Evolutionary conservation across 1,140 invertebrate species (phyloP).

Genomic region (Temnothorax longispinosus): DNA sequence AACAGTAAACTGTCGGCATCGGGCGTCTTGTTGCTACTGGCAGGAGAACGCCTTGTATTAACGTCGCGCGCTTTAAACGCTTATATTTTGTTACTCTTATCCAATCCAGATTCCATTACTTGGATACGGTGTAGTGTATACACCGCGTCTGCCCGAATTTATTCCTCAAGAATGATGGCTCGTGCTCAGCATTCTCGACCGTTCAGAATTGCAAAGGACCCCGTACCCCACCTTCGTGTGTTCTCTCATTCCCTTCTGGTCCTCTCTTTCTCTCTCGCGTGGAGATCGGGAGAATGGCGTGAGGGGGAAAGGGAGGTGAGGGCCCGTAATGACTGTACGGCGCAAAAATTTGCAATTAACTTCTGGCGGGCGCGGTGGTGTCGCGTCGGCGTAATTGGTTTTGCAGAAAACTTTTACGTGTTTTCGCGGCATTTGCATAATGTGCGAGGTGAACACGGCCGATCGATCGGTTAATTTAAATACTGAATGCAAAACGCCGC

Average conservation of each 20-base stretch:
- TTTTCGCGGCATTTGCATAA: conserved; percentile 84
- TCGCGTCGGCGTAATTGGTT: conserved; percentile 83
- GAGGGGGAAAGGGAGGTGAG: neutral
- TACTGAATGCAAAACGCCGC: conserved; percentile 78
- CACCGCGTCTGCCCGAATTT: conserved; percentile 63
- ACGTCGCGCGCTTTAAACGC: conserved; percentile 61
- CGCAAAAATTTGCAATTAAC: conserved; percentile 79
- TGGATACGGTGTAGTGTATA: conserved; percentile 63
- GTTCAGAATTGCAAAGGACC: conserved; percentile 59
- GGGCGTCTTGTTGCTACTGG: conserved; percentile 47
- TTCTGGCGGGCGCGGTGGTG: conserved; percentile 69
- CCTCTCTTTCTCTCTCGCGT: neutral
- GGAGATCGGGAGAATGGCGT: neutral
- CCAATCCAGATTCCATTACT: conserved; percentile 25
- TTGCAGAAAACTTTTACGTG: conserved; percentile 84
- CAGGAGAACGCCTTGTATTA: conserved; percentile 20
- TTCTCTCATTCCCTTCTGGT: neutral
- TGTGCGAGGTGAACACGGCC: conserved; percentile 81
- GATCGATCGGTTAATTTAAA: conserved; percentile 85
- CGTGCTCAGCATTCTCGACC: conserved; percentile 62
- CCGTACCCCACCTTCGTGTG: neutral
- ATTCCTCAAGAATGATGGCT: conserved; percentile 65
- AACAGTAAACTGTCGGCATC: conserved; percentile 42
- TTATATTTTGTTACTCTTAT: conserved; percentile 54
- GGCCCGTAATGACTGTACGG: conserved; percentile 68